Evolutionary conservation across 2,113 vertebrate genomes (phyloP).

Genomic region (human (Homo sapiens)): DNA sequence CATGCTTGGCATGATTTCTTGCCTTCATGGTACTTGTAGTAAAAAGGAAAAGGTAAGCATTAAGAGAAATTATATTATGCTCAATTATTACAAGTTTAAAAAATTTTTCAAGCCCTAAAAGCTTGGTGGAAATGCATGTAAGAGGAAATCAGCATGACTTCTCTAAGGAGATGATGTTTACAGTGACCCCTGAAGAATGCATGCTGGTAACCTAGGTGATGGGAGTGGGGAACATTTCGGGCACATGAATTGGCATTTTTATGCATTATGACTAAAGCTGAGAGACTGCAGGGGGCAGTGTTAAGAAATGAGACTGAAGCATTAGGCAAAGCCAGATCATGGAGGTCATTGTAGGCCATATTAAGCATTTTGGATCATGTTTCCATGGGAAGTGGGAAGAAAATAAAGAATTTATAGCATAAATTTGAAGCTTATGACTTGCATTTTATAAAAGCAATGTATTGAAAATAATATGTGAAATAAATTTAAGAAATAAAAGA

Average conservation of each 20-base stretch:
- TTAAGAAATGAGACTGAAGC: background rate
- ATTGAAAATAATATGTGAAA: background rate
- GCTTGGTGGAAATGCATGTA: background rate
- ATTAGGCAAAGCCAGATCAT: accelerated
- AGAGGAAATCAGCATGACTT: background rate
- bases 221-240: background rate
- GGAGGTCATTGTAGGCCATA: background rate
- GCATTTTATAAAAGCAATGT: background rate
- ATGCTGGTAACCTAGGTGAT: no score
- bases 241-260: background rate
- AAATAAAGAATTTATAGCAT: background rate
- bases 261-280: background rate
- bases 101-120: background rate
- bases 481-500: background rate
- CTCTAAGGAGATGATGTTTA: background rate
- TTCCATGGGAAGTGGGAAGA: background rate
- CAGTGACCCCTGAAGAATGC: background rate
- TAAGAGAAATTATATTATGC: background rate
- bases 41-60: background rate
- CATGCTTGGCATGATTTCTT: background rate
- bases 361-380: background rate
- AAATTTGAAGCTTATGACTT: background rate
- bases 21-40: background rate
- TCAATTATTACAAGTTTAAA: background rate
- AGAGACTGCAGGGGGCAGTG: background rate